Base-by-base conservation (phyloP, 1,140 invertebrate genomes). In the Rhopalosiphum padi region DNA sequence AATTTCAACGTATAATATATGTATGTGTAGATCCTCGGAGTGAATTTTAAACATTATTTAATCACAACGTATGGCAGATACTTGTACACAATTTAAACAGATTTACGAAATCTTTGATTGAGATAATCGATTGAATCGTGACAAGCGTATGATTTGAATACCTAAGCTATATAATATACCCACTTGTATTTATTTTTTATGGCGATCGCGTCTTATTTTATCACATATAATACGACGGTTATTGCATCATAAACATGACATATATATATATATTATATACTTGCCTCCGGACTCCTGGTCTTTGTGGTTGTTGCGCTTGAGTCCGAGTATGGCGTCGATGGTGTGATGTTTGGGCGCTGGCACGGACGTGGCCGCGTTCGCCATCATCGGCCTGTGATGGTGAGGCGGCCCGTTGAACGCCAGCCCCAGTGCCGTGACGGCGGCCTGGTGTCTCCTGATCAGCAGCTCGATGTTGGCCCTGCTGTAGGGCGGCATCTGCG, bases 251-350 rank as follows among this genome's bases (percentile, higher is more conserved):
- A 30, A 85, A 41, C 23, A 41, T 15, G 37, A 23, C 22, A 15
- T 11, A 25, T 41, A 41, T 41, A 2, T 41, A 85, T 6, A 7
- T 9, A 30, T 43, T 7, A 23, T 60, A 30, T 86, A 94, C 94
- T 94, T 89, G 94, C 94, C 94, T 91, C 94, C 94, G 35, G 94
- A 94, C 92, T 94, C 94, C 15, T 87, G 93, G 11, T 93, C 94
- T 18, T 92, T 93, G 2, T 68, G 55, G 41, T 83, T 83, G 88
- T 60, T 41, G 22, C 68, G 93, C 48, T 91, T 93, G 77, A 91
- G 89, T 6, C 94, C 94, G 23, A 94, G 93, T 51, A 94, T 94
- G 35, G 94, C 94, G 48, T 94, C 94, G 18, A 94, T 94, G 41
- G 94, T 94, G 90, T 94, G 94, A 37, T 94, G 94, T n/a, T 94